Conservation (phyloP, 2,797 vertebrate genomes). For the Centroberyx gerrardi region DNA sequence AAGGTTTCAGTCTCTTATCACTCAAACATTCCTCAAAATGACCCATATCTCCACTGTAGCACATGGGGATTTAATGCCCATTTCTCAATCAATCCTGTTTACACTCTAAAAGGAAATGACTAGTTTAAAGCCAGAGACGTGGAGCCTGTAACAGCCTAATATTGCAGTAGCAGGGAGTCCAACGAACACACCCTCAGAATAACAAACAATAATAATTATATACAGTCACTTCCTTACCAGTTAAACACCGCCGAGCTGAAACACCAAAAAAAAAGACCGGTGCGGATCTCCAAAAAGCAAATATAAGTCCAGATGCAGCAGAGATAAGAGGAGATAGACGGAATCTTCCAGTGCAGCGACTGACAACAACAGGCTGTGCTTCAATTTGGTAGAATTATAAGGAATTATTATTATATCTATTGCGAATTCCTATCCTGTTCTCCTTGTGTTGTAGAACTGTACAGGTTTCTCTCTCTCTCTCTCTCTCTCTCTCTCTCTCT, state of each 20-base stretch:
- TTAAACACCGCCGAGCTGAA: constrained; percentile 58
- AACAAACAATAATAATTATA: constrained; percentile 69
- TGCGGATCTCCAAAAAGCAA: constrained; percentile 53
- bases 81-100: constrained; percentile 34
- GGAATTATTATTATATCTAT: constrained; percentile 57
- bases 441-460: constrained; percentile 72
- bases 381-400: constrained; percentile 51
- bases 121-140: constrained; percentile 30
- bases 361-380: constrained; percentile 49
- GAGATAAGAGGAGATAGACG: constrained; percentile 35
- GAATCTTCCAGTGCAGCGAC: constrained; percentile 25
- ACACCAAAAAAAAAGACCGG: constrained; percentile 35
- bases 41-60: constrained; percentile 60
- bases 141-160: constrained; percentile 28
- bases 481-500: constrained; percentile 29
- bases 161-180: constrained; percentile 13
- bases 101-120: constrained; percentile 49
- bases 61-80: constrained; percentile 49
- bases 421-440: constrained; percentile 67
- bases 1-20: constrained; percentile 47
- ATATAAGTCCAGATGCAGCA: constrained; percentile 62
- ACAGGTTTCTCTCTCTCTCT: constrained; percentile 82
- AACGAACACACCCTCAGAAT: constrained; percentile 56
- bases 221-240: constrained; percentile 79
- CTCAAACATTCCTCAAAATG: constrained; percentile 59